A percentile compares a stretch with the other conserved stretches of the same genome.
phyloP scores from a whole-genome alignment of 2,113 vertebrate genomes.

The Ophthalmolycus amberensis region DNA sequence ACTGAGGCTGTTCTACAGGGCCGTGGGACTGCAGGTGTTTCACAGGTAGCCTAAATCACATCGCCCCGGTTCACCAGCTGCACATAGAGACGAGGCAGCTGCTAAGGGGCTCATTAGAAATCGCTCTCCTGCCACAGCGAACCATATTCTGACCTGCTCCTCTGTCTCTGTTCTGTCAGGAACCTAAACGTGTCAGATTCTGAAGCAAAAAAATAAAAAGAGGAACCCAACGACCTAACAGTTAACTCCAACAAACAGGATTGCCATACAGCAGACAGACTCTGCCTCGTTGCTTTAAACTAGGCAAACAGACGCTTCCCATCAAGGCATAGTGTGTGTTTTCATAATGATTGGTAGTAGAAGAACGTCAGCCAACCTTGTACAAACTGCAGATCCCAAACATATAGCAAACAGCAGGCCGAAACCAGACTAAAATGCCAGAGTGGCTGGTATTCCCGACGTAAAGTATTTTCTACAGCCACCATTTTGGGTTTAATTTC shows the following conservation, averaged over 20 bases:
- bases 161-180: constrained; percentile 43
- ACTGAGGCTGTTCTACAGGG: constrained; percentile 3
- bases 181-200: constrained; percentile 8
- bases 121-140: constrained; percentile 19
- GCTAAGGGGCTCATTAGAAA: constrained; percentile 58
- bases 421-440: neutral
- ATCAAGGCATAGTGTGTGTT: neutral
- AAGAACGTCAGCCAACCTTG: neutral
- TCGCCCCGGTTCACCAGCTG: constrained; percentile 39
- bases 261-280: neutral
- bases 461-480: too few species aligned
- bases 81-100: constrained; percentile 25
- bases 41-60: constrained; percentile 48
- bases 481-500: constrained; percentile 7
- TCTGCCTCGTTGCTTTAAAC: neutral
- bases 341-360: neutral
- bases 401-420: neutral
- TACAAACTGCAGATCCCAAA: neutral
- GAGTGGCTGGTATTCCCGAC: neutral
- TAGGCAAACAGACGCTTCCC: neutral
- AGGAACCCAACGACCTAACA: neutral
- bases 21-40: constrained; percentile 46
- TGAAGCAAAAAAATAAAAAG: constrained; percentile 15
- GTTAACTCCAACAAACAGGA: neutral
- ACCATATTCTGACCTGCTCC: constrained; percentile 8